A percentile compares a stretch with the other conserved stretches of the same genome.
Conservation (phyloP, 23 tunicate species). For the Ciona savignyi region DNA sequence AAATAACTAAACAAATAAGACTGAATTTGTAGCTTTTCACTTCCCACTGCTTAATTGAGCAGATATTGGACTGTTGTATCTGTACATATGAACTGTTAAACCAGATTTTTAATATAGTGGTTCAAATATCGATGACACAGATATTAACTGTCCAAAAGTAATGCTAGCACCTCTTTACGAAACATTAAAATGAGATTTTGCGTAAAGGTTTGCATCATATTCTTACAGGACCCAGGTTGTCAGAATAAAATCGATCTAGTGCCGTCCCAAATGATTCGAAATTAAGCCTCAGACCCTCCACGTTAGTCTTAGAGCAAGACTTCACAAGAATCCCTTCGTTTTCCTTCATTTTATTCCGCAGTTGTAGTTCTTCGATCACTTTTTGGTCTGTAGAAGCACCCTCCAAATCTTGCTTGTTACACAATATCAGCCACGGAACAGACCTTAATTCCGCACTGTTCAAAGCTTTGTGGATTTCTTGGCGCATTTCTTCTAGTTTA, state of each 20-base stretch:
- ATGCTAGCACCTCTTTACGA: no score
- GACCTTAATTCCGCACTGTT: conserved; percentile 19
- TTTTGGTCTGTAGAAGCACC: conserved; percentile 61
- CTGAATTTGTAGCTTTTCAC: no score
- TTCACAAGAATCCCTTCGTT: not conserved
- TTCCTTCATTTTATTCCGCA: not conserved
- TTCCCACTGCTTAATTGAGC: no score
- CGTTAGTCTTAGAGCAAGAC: not conserved
- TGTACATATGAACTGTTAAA: no score
- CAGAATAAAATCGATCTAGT: not conserved
- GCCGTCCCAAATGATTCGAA: not conserved
- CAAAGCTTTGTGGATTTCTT: conserved; percentile 32
- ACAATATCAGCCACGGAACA: conserved; percentile 64
- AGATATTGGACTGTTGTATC: no score
- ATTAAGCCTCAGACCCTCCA: not conserved
- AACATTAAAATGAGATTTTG: no score
- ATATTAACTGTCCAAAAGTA: no score
- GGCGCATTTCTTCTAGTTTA: conserved; percentile 31
- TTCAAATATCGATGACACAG: no score
- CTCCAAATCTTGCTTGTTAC: conserved; percentile 85
- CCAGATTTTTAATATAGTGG: no score
- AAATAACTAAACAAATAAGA: no score
- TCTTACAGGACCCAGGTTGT: not conserved
- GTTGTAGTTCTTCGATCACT: conserved; percentile 10
- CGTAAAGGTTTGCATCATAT: not conserved